Evolutionary conservation across 2,113 vertebrate species (phyloP), one percentile per base, ranked within the genome.

Genomic region (Microcebus griseorufus): DNA sequence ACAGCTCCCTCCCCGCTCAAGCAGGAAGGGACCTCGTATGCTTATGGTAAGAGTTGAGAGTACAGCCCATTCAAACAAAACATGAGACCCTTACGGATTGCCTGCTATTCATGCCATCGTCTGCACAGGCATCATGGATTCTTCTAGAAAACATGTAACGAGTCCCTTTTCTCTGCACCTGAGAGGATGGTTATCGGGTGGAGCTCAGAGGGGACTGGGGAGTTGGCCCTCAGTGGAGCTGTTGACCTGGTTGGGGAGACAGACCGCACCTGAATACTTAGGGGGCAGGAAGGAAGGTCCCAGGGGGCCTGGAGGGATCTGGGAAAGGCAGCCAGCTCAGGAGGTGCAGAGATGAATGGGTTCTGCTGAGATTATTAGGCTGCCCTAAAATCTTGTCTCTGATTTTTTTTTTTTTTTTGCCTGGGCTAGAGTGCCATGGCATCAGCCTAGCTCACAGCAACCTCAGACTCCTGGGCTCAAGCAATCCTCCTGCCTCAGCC

Each of bases 191-290:
- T 10, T 94, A 6, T n/a, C 3, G 0, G 1, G 2, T 0, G 34
- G 65, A 20, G 3, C 62, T 53, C 72, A 0, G 27, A 27, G 16
- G 34, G 8, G 17, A 12, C 0, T 51, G 9, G 42, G 62, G 8
- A 0, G 22, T 84, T 62, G 79, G 62, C 53, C 20, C 25, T 87
- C 37, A 4, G n/a, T 16, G 45, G 45, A 20, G 58, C 39, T 90
- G 73, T 25, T 11, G 73, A 64, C 22, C 6, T 53, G 7, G 51
- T 34, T 60, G 42, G 27, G 42, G 42, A 82, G 67, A 69, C 13
- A 37, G n/a, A 55, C 0, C 16, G 9, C 7, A 12, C 32, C 18
- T 51, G 67, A 51, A 23, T 37, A 67, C 25, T 29, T 0, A 20
- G 37, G 45, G 32, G 64, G 20, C 2, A 13, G 67, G 9, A 18